Evolutionary conservation across 1,140 invertebrate genomes (phyloP).

Genomic region (Phymastichus coffea): DNA sequence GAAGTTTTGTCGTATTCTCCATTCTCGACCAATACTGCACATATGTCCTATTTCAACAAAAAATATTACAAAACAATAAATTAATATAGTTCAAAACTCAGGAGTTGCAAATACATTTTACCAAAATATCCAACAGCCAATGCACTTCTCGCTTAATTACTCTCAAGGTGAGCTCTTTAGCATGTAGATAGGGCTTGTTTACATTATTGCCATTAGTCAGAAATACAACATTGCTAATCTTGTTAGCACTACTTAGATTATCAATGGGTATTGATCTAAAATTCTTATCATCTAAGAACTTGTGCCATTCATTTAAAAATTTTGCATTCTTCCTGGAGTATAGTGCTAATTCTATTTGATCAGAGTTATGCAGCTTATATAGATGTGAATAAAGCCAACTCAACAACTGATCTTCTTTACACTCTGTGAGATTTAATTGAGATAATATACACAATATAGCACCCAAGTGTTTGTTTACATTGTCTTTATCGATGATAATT

Average conservation of each 20-base stretch:
- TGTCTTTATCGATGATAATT: conserved; percentile 26
- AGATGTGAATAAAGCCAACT: conserved; percentile 37
- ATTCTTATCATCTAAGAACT: conserved; percentile 35
- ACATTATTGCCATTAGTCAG: conserved; percentile 25
- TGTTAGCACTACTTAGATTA: conserved; percentile 31
- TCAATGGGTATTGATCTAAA: conserved; percentile 22
- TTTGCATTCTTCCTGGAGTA: conserved; percentile 42
- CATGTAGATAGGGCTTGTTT: conserved; percentile 25
- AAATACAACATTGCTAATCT: conserved; percentile 41
- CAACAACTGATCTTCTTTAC: conserved; percentile 33
- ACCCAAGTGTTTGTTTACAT: conserved; percentile 26
- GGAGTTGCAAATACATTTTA: conserved; percentile 30
- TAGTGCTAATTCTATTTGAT: conserved; percentile 42
- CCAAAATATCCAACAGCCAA: conserved; percentile 46
- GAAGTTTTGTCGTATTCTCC: conserved; percentile 33
- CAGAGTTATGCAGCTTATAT: conserved; percentile 28
- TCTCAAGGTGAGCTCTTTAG: conserved; percentile 40
- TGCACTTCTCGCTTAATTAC: conserved; percentile 35
- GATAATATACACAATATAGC: conserved; percentile 42
- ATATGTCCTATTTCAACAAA: conserved; percentile 40
- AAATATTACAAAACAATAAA: conserved; percentile 17
- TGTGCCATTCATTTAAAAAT: conserved; percentile 41
- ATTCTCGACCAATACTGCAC: conserved; percentile 35
- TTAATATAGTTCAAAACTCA: neutral
- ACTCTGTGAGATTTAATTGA: conserved; percentile 38